phyloP scores from a whole-genome alignment of 2,888 invertebrate species.

The Dasypolia templi region DNA sequence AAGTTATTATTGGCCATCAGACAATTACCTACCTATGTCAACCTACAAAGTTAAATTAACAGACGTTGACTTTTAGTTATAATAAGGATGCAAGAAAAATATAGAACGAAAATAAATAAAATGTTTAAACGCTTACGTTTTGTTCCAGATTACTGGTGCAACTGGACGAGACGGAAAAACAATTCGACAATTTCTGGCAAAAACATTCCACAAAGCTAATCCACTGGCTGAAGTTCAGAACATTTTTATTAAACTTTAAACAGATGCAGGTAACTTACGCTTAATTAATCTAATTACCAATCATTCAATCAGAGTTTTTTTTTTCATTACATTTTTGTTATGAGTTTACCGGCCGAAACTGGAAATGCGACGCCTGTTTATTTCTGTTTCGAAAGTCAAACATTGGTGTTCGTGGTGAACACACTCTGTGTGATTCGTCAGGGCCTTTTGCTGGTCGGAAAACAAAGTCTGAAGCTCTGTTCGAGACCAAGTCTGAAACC shows the following conservation, averaged over 20 bases:
- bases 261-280: constrained; percentile 93
- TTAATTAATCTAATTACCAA: constrained; percentile 60
- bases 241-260: constrained; percentile 98
- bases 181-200: constrained; percentile 98
- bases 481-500: constrained; percentile 80
- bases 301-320: neutral
- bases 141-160: constrained; percentile 95
- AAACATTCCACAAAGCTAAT: constrained; percentile 97
- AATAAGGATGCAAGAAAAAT: neutral
- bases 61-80: neutral
- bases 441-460: constrained; percentile 83
- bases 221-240: constrained; percentile 96
- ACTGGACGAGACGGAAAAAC: constrained; percentile 97
- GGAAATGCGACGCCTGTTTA: constrained; percentile 76
- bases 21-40: neutral
- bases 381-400: constrained; percentile 83
- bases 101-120: neutral
- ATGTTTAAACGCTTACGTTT: constrained; percentile 9
- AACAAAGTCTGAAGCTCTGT: constrained; percentile 83
- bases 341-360: constrained; percentile 81
- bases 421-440: constrained; percentile 76
- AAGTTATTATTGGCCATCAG: neutral
- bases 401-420: constrained; percentile 85
- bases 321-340: constrained; percentile 61
- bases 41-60: neutral